Conservation (phyloP, 1,140 invertebrate species). For the Cotesia chilonis region DNA sequence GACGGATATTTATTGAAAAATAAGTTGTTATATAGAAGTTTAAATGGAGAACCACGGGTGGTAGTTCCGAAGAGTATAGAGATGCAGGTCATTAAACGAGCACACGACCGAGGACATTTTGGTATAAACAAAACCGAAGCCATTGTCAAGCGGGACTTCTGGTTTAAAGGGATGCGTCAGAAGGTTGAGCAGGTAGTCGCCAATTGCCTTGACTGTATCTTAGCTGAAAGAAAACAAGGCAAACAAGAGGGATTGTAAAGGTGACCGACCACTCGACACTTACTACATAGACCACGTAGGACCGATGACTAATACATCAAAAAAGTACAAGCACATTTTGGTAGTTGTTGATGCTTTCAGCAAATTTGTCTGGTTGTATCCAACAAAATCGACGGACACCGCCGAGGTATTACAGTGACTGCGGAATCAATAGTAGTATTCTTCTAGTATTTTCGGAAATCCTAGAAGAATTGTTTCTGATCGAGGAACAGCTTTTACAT, state of each 20-base stretch:
- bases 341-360: constrained; percentile 44
- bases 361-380: constrained; percentile 45
- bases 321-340: constrained; percentile 41
- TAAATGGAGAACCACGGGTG: constrained; percentile 34
- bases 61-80: constrained; percentile 27
- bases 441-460: constrained; percentile 50
- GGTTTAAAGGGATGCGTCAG: constrained; percentile 46
- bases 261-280: constrained; percentile 44
- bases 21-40: constrained; percentile 44
- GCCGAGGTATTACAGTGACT: constrained; percentile 32
- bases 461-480: constrained; percentile 44
- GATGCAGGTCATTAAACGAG: constrained; percentile 7
- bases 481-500: constrained; percentile 36
- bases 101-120: constrained; percentile 29
- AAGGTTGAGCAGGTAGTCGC: constrained; percentile 45
- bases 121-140: constrained; percentile 51
- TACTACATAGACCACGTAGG: constrained; percentile 53
- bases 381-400: constrained; percentile 37
- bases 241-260: constrained; percentile 59
- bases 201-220: constrained; percentile 56
- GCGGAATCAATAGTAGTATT: constrained; percentile 40
- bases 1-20: constrained; percentile 13
- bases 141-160: constrained; percentile 55
- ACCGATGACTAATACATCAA: constrained; percentile 38
- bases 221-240: constrained; percentile 54